Evolutionary conservation across 1,140 invertebrate species (phyloP), one percentile per base, ranked within the genome.

Genomic region (Hormaphis cornu): DNA sequence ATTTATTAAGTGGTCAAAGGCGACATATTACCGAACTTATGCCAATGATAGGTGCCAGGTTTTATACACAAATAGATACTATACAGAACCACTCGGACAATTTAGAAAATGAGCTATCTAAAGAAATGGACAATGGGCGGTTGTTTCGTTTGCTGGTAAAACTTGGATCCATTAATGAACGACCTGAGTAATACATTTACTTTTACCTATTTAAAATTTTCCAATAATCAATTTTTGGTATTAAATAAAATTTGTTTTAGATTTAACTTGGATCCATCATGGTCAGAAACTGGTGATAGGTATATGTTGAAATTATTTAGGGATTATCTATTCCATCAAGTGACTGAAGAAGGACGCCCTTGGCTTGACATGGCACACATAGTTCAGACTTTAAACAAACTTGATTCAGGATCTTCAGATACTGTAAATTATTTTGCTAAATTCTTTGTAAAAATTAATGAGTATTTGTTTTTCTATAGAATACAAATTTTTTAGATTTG

Each of bases 301-400:
- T 99, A 98, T 79, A 91, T 98, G 88, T 82, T 98, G 78, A 98
- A 98, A 82, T 80, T 99, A 75, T 98, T 98, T 82, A 84, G 96
- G 72, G 97, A 98, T 81, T 97, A 96, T 78, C 80, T 98, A 70
- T 98, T 98, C 81, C 96, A 99, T 82, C 87, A 90, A 76, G 89
- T 96, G 42, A 89, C 89, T 37, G 87, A 90, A 72, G 91, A 95
- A 78, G 95, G 95, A 30, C 83, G 88, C 69, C 95, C 97, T 10
- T 98, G 93, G 92, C 78, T 98, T 42, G 96, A 98, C 81, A 87
- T 97, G 82, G 89, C 93, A 50, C 97, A 99, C 78, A 86, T 99
- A 71, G 86, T 95, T 18, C 86, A 91, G 75, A 93, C 89, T 79
- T 85, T 99, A 58, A 98, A 98, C 79, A 96, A 97, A 80, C 83